Evolutionary conservation across 2,113 vertebrate genomes (phyloP), one percentile per base, ranked within the genome.

Genomic region (Megaptera novaeangliae): DNA sequence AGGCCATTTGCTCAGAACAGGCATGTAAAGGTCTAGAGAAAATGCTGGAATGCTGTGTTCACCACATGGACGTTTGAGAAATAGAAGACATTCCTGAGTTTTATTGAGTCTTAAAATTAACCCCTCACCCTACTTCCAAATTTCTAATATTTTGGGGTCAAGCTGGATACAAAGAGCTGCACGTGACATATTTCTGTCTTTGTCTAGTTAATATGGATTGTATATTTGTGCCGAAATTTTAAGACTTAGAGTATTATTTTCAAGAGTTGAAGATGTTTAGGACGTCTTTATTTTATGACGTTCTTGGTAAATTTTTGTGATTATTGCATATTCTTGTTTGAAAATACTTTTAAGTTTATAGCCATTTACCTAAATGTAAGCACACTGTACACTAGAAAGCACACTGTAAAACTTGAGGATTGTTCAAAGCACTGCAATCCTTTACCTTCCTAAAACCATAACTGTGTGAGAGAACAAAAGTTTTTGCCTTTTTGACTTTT

Each of bases 261-360:
- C 44, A 75, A 36, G 34, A 83, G 71, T 10, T 21, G 31, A 44
- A 41, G 57, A 34, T 31, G 34, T 25, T 66, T 74, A 82, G 84
- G 68, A 31, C 31, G 20, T 75, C 41, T 94, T 86, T 87, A 72
- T 86, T 92, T 89, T 68, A 69, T 64, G 95, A 36, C 23, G 41
- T 49, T 74, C 29, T 80, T 72, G 55, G 57, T 18, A 25, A n/a
- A 27, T 44, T 55, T 46, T 39, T 72, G 7, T 85, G 74, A 39
- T 72, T n/a, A 13, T 20, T 21, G 3, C 20, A 2, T 81, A 21
- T 23, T 88, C 71, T 71, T 63, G 39, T 21, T 71, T 81, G 68
- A n/a, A 77, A 83, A 15, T 13, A 13, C 44, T 34, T 68, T 25
- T 39, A 34, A 14, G 52, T n/a, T 36, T 34, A 17, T 39, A 29